Evolutionary conservation across 1,140 invertebrate genomes (phyloP).

Genomic region (Coenobita brevimanus): DNA sequence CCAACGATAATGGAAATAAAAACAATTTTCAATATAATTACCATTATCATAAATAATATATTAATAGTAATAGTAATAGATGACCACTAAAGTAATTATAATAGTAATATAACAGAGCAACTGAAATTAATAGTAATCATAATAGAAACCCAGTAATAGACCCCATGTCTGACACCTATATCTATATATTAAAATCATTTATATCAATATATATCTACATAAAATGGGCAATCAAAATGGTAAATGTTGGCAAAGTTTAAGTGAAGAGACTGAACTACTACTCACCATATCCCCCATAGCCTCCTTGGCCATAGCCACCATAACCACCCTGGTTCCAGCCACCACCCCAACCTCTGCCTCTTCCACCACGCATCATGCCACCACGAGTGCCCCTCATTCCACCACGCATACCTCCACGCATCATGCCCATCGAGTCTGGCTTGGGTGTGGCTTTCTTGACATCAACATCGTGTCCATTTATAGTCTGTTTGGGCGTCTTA

Average conservation of each 20-base stretch:
- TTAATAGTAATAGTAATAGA: too few species aligned
- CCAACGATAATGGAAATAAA: too few species aligned
- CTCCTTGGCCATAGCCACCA: conserved; percentile 44
- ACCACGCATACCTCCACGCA: conserved; percentile 52
- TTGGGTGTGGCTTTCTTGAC: conserved; percentile 92
- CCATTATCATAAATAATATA: too few species aligned
- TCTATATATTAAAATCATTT: too few species aligned
- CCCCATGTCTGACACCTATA: too few species aligned
- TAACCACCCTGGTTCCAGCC: conserved; percentile 49
- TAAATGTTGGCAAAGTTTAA: too few species aligned
- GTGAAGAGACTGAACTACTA: neutral
- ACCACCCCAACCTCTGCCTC: conserved; percentile 50
- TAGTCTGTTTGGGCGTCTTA: conserved; percentile 92
- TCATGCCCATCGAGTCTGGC: conserved; percentile 52
- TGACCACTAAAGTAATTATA: too few species aligned
- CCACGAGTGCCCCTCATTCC: conserved; percentile 36
- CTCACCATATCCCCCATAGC: conserved; percentile 48
- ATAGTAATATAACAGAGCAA: too few species aligned
- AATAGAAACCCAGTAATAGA: too few species aligned
- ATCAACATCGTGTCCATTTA: conserved; percentile 94
- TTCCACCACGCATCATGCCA: conserved; percentile 31
- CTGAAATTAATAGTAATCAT: too few species aligned
- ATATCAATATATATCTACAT: neutral
- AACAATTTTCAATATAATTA: too few species aligned
- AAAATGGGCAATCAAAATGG: too few species aligned